These are phyloP conservation scores for Parapsyche elsis DNA, from an alignment of 1,140 invertebrate species.

Conservation along the genomic window DNA sequence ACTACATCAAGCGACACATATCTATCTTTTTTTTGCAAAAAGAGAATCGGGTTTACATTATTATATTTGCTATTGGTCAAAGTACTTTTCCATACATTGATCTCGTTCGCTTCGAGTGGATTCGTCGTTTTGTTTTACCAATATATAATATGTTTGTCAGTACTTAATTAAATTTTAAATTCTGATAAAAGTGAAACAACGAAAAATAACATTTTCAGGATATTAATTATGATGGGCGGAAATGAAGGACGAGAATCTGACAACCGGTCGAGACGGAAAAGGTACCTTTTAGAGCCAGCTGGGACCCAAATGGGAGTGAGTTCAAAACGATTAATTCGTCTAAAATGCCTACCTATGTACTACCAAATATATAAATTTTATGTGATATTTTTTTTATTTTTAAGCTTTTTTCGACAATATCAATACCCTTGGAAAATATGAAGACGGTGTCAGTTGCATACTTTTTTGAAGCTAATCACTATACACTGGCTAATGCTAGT, in stretches of 20 bases:
- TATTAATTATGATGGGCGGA: constrained; percentile 38
- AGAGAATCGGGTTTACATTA: no score
- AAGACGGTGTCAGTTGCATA: constrained; percentile 62
- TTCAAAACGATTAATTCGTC: no score
- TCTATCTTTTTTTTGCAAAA: no score
- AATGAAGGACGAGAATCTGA: constrained; percentile 41
- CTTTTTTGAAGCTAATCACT: constrained; percentile 66
- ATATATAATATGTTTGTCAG: not conserved
- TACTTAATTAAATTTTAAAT: not conserved
- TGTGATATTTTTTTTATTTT: constrained; percentile 6
- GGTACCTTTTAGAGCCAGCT: constrained; percentile 63
- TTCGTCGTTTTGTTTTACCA: not conserved
- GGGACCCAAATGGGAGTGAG: constrained; percentile 65
- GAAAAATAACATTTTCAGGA: constrained; percentile 46
- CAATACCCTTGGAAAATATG: constrained; percentile 60
- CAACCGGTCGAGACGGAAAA: constrained; percentile 46
- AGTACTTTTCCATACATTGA: no score
- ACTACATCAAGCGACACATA: no score
- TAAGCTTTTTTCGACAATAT: constrained; percentile 63
- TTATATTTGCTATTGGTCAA: no score
- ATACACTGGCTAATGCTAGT: constrained; percentile 61
- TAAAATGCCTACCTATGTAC: no score
- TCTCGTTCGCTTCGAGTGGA: no score
- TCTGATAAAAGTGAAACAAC: no score
- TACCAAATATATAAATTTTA: not conserved